Conservation (phyloP, 2,113 vertebrate species). For the Octodon degus region DNA sequence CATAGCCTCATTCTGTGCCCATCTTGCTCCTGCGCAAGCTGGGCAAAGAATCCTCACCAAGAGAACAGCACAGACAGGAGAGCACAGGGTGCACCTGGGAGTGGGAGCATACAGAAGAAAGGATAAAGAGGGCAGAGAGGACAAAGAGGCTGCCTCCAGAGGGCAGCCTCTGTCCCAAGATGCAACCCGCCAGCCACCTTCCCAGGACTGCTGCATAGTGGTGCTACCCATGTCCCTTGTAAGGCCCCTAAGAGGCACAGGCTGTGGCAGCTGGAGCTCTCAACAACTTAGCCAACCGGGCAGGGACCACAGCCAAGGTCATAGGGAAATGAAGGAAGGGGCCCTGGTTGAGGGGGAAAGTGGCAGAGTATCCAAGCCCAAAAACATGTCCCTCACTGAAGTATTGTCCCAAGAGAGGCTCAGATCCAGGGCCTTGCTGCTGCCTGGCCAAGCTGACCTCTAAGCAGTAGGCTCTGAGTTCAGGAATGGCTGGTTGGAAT, state of each 20-base stretch:
- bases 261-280: neutral
- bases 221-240: neutral
- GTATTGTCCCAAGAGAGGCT: neutral
- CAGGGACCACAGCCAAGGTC: no score
- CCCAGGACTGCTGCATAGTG: neutral
- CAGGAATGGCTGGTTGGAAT: neutral
- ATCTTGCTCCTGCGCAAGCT: neutral
- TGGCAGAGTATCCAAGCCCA: neutral
- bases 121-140: neutral
- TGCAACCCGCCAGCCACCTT: neutral
- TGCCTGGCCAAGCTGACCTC: fast-evolving
- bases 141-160: neutral
- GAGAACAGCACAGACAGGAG: neutral
- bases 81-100: neutral
- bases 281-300: neutral
- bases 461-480: neutral
- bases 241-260: neutral
- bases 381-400: neutral
- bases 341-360: neutral
- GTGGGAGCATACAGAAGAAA: neutral
- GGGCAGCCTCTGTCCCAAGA: neutral
- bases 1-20: fast-evolving
- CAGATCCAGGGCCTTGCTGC: neutral
- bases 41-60: neutral
- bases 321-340: neutral